Percentiles rank a stretch among this genome's conserved stretches.
These are phyloP conservation scores for Teinopalpus imperialis DNA, from an alignment of 2,888 invertebrate genomes.

Conservation along the genomic window DNA sequence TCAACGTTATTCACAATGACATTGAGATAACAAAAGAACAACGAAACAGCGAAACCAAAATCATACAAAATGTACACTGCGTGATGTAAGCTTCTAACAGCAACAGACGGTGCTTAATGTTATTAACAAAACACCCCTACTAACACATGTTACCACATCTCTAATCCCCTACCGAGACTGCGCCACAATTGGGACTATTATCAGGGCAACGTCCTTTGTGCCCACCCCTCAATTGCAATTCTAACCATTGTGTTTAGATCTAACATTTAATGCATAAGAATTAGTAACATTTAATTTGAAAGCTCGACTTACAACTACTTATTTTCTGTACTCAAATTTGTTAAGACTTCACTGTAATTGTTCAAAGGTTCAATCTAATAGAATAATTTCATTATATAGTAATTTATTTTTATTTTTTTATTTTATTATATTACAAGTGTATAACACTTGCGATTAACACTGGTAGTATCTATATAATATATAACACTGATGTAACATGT, in stretches of 20 bases:
- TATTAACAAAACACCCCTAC: slow-evolving; percentile 27
- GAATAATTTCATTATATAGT: no score
- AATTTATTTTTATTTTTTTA: no score
- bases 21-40: no score
- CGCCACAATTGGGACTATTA: slow-evolving; percentile 27
- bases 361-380: no score
- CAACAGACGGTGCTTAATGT: slow-evolving; percentile 16
- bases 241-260: slow-evolving; percentile 13
- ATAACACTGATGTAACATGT: no score
- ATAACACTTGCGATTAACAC: no score
- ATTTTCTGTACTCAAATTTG: slow-evolving; percentile 4
- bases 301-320: slow-evolving; percentile 1
- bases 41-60: no score
- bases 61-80: slow-evolving; percentile 3
- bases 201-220: slow-evolving; percentile 25
- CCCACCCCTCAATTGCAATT: slow-evolving; percentile 18
- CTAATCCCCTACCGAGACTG: slow-evolving; percentile 24
- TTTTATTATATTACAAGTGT: no score
- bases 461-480: no score
- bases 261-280: slow-evolving; percentile 25
- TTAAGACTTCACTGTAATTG: no score
- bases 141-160: slow-evolving; percentile 24
- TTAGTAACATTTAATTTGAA: slow-evolving; percentile 26
- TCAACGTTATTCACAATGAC: no score
- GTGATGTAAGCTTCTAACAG: slow-evolving; percentile 9